Evolutionary conservation across 2,113 vertebrate genomes (phyloP), one percentile per base, ranked within the genome.

Genomic region (Syrrhaptes paradoxus): DNA sequence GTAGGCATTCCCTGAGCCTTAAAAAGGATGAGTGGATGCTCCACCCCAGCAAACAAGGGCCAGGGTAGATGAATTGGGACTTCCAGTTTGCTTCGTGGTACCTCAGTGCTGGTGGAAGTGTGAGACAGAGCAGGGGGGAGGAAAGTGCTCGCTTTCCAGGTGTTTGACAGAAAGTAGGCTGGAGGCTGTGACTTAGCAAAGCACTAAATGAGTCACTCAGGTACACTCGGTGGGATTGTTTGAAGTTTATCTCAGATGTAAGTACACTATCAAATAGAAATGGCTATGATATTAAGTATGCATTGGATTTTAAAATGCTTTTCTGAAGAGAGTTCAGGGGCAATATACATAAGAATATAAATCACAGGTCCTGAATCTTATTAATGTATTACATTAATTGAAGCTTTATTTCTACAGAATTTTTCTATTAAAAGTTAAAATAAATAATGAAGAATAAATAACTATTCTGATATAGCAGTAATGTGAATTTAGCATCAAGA

Each of bases 361-460:
- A 62, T 83, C 62, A 79, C 41, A 63, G 59, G 31, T 41, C 52
- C 1, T 65, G 66, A 54, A 90, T 90, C 34, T 85, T 78, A 58
- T 17, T 81, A 3, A 17, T 71, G 4, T 71, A 25, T 68, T 66
- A 22, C 36, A 36, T 76, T 52, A 72, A 31, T 28, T 48, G 43
- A 71, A 46, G n/a, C 32, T 18, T 70, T 71, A 67, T 74, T 91
- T 81, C 48, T 70, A 24, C 43, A 46, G 17, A 49, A 8, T 29
- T 77, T 83, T 90, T 77, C 61, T 74, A 18, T 83, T 83, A 61
- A 45, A 83, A 52, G 16, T 73, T 74, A 36, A 89, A 89, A 78
- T 61, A 24, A 75, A 55, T 55, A 2, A 25, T 59, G 36, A 21
- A n/a, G 24, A 62, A 71, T 81, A 54, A 74, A 28, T 57, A 76